Evolutionary conservation across 2,888 invertebrate species (phyloP).

Genomic region (Diarsia dahlii): DNA sequence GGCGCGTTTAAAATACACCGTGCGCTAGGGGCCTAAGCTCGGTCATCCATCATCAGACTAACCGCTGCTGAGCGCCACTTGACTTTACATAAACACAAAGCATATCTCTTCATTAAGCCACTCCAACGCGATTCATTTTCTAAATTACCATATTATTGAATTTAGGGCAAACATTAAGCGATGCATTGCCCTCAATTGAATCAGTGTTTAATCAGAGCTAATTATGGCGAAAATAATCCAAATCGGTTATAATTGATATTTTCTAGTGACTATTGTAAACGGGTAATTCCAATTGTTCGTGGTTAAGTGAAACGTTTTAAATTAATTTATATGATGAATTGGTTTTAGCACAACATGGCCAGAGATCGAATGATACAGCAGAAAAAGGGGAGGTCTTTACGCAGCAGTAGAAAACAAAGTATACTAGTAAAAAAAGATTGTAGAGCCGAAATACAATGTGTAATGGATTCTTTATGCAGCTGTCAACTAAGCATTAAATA

Average conservation of each 20-base stretch:
- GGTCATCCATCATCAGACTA: background rate
- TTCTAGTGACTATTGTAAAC: conserved; percentile 15
- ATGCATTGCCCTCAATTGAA: conserved; percentile 13
- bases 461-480: no score
- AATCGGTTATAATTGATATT: conserved; percentile 60
- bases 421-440: no score
- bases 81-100: background rate
- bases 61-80: background rate
- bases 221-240: conserved; percentile 66
- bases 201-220: conserved; percentile 43
- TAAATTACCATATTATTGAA: conserved; percentile 14
- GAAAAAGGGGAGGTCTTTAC: no score
- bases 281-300: conserved; percentile 11
- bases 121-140: background rate
- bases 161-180: conserved; percentile 18
- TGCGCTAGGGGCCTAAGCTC: background rate
- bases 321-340: conserved; percentile 9
- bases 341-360: no score
- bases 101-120: background rate
- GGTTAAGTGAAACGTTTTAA: conserved; percentile 4
- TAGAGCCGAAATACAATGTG: no score
- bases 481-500: no score
- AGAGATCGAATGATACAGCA: no score
- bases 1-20: no score
- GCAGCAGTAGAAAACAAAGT: no score